A percentile compares a stretch with the other conserved stretches of the same genome.
These are phyloP conservation scores for Deilephila porcellus DNA, from an alignment of 2,888 invertebrate genomes.

Conservation along the genomic window DNA sequence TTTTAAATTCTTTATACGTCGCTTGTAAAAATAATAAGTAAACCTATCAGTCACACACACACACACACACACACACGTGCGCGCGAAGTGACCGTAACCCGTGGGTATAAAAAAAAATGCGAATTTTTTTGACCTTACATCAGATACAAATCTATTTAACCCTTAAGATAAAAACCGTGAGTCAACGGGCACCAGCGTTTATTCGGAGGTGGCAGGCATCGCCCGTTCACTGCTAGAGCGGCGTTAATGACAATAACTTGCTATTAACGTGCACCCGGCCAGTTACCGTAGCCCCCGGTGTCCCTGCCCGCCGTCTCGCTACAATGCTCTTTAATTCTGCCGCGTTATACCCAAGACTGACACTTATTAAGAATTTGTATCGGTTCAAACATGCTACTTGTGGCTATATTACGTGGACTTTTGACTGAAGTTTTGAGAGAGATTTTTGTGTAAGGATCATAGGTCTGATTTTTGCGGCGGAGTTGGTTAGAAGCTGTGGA, in stretches of 20 bases:
- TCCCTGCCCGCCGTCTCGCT: conserved; percentile 33
- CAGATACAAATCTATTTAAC: too few relatives aligned
- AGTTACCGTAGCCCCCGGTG: conserved; percentile 41
- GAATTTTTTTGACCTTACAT: too few relatives aligned
- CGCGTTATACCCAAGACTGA: conserved; percentile 48
- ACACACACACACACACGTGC: too few relatives aligned
- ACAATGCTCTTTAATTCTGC: conserved; percentile 40
- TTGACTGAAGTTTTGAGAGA: not conserved
- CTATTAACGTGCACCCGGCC: conserved; percentile 61
- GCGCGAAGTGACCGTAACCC: too few relatives aligned
- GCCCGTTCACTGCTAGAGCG: conserved; percentile 52
- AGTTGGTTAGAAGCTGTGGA: not conserved
- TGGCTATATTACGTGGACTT: not conserved
- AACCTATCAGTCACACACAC: too few relatives aligned
- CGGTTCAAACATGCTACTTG: not conserved
- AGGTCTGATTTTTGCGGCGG: not conserved
- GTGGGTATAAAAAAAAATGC: too few relatives aligned
- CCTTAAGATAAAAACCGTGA: conserved; percentile 31
- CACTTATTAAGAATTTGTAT: conserved; percentile 42
- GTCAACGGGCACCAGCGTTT: conserved; percentile 52
- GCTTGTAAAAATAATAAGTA: too few relatives aligned
- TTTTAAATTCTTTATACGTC: too few relatives aligned
- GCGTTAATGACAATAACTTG: conserved; percentile 78
- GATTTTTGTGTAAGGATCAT: not conserved
- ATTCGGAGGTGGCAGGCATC: conserved; percentile 61